Conservation (phyloP, 2,113 vertebrate species). For the Columba livia region DNA sequence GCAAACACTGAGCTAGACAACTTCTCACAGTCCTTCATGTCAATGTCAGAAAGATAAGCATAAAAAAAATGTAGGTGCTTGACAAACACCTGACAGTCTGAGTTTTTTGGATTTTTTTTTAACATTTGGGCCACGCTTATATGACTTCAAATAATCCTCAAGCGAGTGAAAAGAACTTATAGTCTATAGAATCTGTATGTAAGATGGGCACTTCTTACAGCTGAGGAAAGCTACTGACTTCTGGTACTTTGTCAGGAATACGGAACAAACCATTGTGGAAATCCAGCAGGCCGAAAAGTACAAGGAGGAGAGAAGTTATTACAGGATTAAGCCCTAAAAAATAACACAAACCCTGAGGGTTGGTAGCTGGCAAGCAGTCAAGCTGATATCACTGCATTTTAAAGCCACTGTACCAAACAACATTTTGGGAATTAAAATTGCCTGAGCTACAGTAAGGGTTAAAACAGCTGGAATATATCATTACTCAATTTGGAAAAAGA, state of each 20-base stretch:
- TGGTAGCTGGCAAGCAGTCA: not conserved
- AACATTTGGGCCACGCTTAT: not conserved
- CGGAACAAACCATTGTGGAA: not conserved
- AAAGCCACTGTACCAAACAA: not conserved
- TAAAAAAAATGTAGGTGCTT: not conserved
- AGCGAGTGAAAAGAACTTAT: not conserved
- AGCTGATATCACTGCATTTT: not conserved
- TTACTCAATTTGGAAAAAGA: not conserved
- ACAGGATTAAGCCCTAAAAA: not conserved
- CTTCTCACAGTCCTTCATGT: too few relatives aligned
- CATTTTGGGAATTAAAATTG: not conserved
- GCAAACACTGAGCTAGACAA: not conserved
- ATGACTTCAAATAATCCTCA: not conserved
- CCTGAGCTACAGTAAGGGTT: not conserved
- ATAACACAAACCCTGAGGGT: not conserved
- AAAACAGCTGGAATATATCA: not conserved
- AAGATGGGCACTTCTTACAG: accelerated
- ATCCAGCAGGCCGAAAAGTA: not conserved
- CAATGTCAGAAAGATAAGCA: not conserved
- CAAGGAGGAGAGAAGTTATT: not conserved
- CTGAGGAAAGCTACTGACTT: not conserved
- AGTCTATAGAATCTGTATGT: not conserved
- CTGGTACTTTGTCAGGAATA: not conserved
- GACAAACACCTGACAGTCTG: not conserved
- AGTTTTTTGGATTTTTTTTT: not conserved